Conservation (phyloP, 2,797 vertebrate genomes). For the Poecilia wingei region DNA sequence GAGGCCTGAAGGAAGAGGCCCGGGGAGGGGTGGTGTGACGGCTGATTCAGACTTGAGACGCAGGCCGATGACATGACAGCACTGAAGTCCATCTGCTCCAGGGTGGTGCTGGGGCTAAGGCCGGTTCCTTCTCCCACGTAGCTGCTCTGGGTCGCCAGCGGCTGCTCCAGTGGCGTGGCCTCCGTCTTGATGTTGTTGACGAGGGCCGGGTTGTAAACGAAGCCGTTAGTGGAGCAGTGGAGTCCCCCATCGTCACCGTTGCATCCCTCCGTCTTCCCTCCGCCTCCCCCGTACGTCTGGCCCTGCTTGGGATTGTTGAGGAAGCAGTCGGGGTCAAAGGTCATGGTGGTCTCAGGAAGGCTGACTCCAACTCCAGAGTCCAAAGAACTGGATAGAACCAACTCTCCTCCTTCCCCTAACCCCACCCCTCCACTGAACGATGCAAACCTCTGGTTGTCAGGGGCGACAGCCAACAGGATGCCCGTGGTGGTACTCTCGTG, state of each 20-base stretch:
- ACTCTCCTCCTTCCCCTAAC: slow-evolving; percentile 90
- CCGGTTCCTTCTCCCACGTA: slow-evolving; percentile 84
- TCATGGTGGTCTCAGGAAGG: slow-evolving; percentile 93
- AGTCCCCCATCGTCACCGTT: slow-evolving; percentile 71
- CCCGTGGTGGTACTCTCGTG: slow-evolving; percentile 89
- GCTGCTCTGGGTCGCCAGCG: slow-evolving; percentile 85
- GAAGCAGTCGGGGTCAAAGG: slow-evolving; percentile 99
- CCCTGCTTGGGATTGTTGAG: slow-evolving; percentile 99
- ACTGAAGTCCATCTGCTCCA: slow-evolving; percentile 99
- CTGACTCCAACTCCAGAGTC: slow-evolving; percentile 88
- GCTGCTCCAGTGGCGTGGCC: slow-evolving; percentile 89
- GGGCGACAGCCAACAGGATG: slow-evolving; percentile 88
- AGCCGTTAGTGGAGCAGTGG: slow-evolving; percentile 76
- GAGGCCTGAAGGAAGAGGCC: slow-evolving; percentile 95
- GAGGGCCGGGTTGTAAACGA: slow-evolving; percentile 85
- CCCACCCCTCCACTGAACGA: slow-evolving; percentile 86
- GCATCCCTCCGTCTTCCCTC: slow-evolving; percentile 87
- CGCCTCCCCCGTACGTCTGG: slow-evolving; percentile 95
- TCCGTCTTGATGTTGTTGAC: slow-evolving; percentile 96
- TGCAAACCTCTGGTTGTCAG: slow-evolving; percentile 95
- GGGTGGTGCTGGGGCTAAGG: slow-evolving; percentile 95
- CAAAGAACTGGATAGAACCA: slow-evolving; percentile 94
- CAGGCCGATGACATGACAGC: slow-evolving; percentile 91
- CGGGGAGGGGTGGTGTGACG: slow-evolving; percentile 90
- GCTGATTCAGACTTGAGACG: slow-evolving; percentile 86